phyloP scores from a whole-genome alignment of 1,140 invertebrate species.

The Camponotus floridanus region DNA sequence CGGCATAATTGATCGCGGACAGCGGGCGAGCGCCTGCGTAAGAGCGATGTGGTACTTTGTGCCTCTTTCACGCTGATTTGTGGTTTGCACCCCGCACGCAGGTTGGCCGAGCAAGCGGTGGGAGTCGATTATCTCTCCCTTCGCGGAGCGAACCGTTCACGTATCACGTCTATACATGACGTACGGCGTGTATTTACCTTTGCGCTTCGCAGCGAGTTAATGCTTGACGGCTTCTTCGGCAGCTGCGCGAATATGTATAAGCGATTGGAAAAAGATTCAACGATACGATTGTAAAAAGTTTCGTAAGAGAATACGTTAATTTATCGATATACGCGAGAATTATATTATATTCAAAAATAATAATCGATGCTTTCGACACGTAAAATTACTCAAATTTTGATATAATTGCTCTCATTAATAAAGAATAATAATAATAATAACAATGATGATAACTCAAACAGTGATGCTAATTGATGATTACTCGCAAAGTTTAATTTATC shows the following conservation, averaged over 20 bases:
- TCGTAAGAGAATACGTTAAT: background rate
- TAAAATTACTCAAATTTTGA: background rate
- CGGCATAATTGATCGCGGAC: slow-evolving; percentile 54
- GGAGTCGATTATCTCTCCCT: slow-evolving; percentile 64
- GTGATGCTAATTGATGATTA: background rate
- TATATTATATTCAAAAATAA: background rate
- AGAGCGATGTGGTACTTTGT: slow-evolving; percentile 61
- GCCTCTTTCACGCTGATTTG: slow-evolving; percentile 63
- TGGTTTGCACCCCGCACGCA: slow-evolving; percentile 52
- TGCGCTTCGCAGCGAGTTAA: slow-evolving; percentile 55
- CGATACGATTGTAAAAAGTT: background rate
- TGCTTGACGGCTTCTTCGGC: slow-evolving; percentile 58
- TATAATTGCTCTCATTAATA: background rate
- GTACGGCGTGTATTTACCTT: slow-evolving; percentile 60
- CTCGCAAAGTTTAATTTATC: background rate
- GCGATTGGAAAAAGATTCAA: slow-evolving; percentile 37
- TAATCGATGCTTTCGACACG: background rate
- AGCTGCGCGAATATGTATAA: slow-evolving; percentile 36
- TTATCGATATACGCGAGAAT: background rate
- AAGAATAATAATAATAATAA: background rate
- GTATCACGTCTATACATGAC: slow-evolving; percentile 59
- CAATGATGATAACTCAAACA: too few relatives aligned
- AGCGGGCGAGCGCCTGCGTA: slow-evolving; percentile 56
- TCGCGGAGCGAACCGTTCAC: slow-evolving; percentile 52
- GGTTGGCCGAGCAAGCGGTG: slow-evolving; percentile 54